Evolutionary conservation across 2,888 invertebrate genomes (phyloP), one percentile per base, ranked within the genome.

Genomic region (Entomobrya multifasciata): DNA sequence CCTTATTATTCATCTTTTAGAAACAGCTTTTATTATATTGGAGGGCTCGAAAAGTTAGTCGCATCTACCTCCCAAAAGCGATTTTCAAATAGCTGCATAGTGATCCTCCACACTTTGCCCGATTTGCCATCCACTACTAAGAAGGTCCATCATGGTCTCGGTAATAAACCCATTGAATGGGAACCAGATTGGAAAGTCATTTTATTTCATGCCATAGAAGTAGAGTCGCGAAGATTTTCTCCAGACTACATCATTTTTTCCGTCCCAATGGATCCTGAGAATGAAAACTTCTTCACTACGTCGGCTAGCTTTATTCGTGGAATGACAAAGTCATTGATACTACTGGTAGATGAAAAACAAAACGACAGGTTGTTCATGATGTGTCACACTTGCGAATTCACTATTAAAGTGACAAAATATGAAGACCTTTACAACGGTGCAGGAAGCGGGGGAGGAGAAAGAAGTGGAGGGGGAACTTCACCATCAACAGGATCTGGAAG

Each of bases 221-320:
- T 49, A 49, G 13, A n/a, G n/a, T n/a, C n/a, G n/a, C n/a, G n/a
- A n/a, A 41, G 82, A 49, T 17, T 82, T 15, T 15, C 60, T 6
- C 60, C 82, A 0, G 60, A 82, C 52, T 74, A 36, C 25, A 30
- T 82, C 0, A 74, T 82, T 25, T 22, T 62, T 1, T 79, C 55
- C 13, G 17, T 62, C 8, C 44, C n/a, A 4, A 20, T n/a, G 11
- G 60, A 47, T 60, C 47, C 22, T 8, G 15, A n/a, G 36, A n/a
- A 15, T 22, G 4, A 25, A n/a, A 44, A 62, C 25, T 25, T 78
- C 22, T 11, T 60, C 36, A 2, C n/a, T n/a, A n/a, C n/a, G n/a
- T n/a, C n/a, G n/a, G n/a, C n/a, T 8, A 11, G 11, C 13, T 11
- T 11, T 5, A 62, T 22, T n/a, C 2, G n/a, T n/a, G 20, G 47